Conservation (phyloP, 2,113 vertebrate genomes). For the Gasterosteus aculeatus region DNA sequence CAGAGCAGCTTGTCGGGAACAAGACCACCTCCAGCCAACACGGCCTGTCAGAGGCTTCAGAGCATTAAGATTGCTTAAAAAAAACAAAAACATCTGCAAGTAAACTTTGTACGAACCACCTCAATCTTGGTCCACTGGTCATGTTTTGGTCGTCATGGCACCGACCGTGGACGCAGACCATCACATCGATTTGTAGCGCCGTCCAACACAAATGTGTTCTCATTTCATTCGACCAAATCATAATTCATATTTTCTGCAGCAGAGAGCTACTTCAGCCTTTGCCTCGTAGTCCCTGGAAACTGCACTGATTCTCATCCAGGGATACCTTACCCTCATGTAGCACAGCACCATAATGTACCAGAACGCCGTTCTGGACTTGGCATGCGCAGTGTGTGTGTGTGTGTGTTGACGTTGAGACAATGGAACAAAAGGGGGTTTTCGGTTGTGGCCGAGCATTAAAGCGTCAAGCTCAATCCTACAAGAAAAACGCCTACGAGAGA, state of each 20-base stretch:
- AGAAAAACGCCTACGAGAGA: conserved; percentile 10
- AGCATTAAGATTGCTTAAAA: too few species aligned
- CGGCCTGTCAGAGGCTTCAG: neutral
- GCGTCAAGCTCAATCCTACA: conserved; percentile 33
- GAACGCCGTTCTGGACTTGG: neutral
- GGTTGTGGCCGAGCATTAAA: neutral
- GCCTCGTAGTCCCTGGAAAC: neutral
- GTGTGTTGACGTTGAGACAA: conserved; percentile 1
- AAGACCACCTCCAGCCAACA: conserved; percentile 19
- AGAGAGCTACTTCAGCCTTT: neutral
- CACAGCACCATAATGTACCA: neutral
- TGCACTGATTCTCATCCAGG: neutral
- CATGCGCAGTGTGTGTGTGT: neutral
- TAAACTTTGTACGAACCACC: neutral
- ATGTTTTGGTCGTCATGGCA: neutral
- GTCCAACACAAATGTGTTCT: neutral
- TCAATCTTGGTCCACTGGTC: neutral
- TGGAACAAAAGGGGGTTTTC: neutral
- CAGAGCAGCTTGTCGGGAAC: conserved; percentile 30
- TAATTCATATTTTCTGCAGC: neutral
- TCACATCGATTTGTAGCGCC: neutral
- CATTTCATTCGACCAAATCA: neutral
- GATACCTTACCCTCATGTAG: neutral
- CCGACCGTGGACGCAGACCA: neutral
- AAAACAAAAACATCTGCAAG: too few species aligned